Evolutionary conservation across 2,888 invertebrate species (phyloP), one percentile per base, ranked within the genome.

Genomic region (Proisotoma minuta): DNA sequence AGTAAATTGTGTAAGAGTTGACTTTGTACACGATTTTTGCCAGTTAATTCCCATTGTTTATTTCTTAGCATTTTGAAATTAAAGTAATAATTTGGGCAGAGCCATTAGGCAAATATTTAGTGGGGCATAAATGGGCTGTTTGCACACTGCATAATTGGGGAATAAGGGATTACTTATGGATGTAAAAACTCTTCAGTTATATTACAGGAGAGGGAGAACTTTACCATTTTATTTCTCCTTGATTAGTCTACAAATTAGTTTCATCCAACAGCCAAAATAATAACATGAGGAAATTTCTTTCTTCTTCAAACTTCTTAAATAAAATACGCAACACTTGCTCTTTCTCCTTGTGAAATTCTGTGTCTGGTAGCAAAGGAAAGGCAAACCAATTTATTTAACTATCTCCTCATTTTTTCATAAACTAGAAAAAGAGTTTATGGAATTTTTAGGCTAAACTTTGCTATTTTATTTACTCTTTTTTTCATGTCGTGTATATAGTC

Each of bases 391-490:
- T 26, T 40, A 56, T 43, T 51, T 51, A 51, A 51, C 51, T 51
- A 51, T 51, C 51, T 2, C 28, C 51, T 27, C 51, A 51, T 51
- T 51, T 43, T 20, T 34, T 22, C n/a, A n/a, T n/a, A n/a, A n/a
- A n/a, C n/a, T 15, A 28, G 53, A 59, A 12, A 26, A 34, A 26
- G n/a, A n/a, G n/a, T n/a, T n/a, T 20, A 34, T 52, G 47, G 40
- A 60, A 52, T 28, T 60, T 49, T 49, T 24, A 34, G 48, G 48
- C 54, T 60, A 60, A 60, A 50, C 49, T 50, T 26, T 40, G 56
- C 2, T 29, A 59, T 39, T 54, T 60, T 24, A 1, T 15, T 43
- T n/a, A n/a, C n/a, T n/a, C n/a, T n/a, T 5, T 43, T 43, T 43
- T 5, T n/a, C 15, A n/a, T 5, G 18, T 43, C 18, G 20, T 43